Evolutionary conservation across 2,113 vertebrate genomes (phyloP).

Genomic region (Nibea albiflora): DNA sequence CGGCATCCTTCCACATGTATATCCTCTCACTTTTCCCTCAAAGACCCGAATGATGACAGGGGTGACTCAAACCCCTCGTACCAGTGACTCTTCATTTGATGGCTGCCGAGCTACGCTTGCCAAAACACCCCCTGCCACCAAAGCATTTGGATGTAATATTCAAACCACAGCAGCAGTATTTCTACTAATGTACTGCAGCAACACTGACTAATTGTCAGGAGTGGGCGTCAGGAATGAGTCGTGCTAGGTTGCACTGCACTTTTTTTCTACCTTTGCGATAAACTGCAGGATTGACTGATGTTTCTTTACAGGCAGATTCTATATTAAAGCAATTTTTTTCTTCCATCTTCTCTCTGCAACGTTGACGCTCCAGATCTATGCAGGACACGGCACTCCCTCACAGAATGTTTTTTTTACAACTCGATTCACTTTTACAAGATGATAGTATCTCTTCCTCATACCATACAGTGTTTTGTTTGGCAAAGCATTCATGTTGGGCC

Average conservation of each 20-base stretch:
- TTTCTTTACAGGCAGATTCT: background rate
- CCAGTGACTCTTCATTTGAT: background rate
- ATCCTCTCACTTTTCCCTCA: background rate
- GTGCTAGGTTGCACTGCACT: constrained; percentile 50
- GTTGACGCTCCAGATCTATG: constrained; percentile 54
- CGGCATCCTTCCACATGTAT: background rate
- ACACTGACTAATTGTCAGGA: constrained; percentile 5
- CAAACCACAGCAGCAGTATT: constrained; percentile 45
- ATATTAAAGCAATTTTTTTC: background rate
- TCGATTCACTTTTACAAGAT: background rate
- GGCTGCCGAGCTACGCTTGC: constrained; percentile 14
- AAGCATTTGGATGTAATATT: background rate
- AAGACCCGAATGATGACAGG: constrained; percentile 8
- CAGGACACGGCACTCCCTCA: constrained; percentile 29
- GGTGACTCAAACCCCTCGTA: background rate
- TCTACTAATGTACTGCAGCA: constrained; percentile 54
- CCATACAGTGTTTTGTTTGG: background rate
- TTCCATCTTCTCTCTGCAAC: background rate
- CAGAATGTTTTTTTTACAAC: background rate
- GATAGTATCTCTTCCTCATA: background rate
- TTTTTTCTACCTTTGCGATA: constrained; percentile 14
- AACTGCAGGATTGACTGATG: constrained; percentile 18
- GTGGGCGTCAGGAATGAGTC: constrained; percentile 18
- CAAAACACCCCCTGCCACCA: background rate
- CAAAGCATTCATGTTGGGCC: background rate